Conservation (phyloP, 2,797 vertebrate species). For the Myotis findleyi region DNA sequence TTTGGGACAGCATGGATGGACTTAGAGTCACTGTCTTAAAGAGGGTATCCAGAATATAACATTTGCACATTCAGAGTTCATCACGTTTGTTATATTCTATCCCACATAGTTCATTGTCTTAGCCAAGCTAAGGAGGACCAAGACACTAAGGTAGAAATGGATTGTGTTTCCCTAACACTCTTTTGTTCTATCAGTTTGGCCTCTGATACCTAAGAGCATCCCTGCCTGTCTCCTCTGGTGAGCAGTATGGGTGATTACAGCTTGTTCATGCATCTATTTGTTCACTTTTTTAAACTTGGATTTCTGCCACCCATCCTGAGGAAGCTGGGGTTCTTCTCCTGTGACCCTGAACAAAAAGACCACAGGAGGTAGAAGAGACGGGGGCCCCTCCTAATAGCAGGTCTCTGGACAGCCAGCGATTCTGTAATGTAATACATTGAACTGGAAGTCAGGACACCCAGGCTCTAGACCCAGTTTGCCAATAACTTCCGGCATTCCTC, state of each 20-base stretch:
- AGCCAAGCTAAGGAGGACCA: not conserved
- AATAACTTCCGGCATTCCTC: not conserved
- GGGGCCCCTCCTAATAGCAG: not conserved
- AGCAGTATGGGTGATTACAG: not conserved
- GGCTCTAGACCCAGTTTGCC: not conserved
- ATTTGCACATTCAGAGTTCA: not conserved
- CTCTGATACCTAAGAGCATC: not conserved
- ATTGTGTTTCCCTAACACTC: not conserved
- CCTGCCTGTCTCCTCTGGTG: not conserved
- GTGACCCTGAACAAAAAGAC: not conserved
- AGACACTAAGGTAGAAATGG: conserved; percentile 16
- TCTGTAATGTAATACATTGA: not conserved
- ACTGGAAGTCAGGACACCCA: not conserved
- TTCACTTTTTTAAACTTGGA: not conserved
- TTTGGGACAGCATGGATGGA: not conserved
- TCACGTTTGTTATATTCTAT: not conserved
- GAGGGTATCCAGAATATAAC: not conserved
- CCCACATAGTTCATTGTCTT: not conserved
- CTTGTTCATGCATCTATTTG: not conserved
- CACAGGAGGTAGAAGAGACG: not conserved
- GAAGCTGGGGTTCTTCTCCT: not conserved
- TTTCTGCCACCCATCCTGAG: not conserved
- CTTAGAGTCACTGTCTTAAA: not conserved
- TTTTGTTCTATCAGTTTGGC: not conserved
- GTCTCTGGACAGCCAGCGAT: not conserved